Evolutionary conservation across 2,888 invertebrate species (phyloP).

Genomic region (Lithophane semibrunnea): DNA sequence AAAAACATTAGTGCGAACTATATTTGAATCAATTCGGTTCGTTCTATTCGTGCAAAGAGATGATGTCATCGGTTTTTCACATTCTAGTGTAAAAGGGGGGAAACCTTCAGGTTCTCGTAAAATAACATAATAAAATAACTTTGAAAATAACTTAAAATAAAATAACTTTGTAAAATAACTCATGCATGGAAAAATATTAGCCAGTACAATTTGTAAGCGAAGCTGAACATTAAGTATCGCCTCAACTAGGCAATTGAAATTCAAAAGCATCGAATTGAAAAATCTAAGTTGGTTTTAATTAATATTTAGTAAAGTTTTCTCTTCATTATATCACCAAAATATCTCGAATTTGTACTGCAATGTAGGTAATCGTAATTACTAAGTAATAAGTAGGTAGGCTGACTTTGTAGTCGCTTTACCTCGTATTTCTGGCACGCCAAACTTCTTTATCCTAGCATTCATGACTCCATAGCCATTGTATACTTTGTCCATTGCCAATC

Average conservation of each 20-base stretch:
- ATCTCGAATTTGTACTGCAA: neutral
- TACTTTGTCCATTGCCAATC: neutral
- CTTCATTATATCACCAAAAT: neutral
- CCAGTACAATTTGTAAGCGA: neutral
- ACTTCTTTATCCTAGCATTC: neutral
- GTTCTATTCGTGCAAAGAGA: conserved; percentile 16
- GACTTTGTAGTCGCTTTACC: conserved; percentile 5
- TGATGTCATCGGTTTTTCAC: neutral
- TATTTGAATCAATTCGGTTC: conserved; percentile 36
- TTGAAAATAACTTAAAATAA: no score
- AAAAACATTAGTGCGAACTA: conserved; percentile 65
- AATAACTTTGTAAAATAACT: no score
- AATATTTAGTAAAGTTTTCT: neutral
- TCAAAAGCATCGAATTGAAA: neutral
- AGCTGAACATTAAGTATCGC: neutral
- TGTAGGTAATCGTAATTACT: neutral
- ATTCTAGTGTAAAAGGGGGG: no score
- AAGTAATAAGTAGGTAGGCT: neutral
- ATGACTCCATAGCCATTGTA: neutral
- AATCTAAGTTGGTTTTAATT: neutral
- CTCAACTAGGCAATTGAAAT: neutral
- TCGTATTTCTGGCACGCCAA: neutral
- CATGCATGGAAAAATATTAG: no score
- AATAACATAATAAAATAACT: no score
- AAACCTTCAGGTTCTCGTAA: no score